Evolutionary conservation across 2,888 invertebrate genomes (phyloP), one percentile per base, ranked within the genome.

Genomic region (Opisthograptis luteolata): DNA sequence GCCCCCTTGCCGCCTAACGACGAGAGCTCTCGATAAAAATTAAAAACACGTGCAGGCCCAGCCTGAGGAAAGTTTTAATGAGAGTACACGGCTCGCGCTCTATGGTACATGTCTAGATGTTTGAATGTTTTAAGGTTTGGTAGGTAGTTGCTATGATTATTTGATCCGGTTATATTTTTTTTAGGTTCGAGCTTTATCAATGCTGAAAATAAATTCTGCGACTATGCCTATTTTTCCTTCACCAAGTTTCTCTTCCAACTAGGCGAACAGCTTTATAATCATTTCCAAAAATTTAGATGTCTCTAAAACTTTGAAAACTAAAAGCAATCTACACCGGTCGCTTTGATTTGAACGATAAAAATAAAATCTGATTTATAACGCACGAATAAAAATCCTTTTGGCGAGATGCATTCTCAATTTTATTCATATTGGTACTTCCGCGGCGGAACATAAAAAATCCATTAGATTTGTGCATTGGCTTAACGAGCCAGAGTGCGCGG

Each of bases 1-100:
- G 46, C 40, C 46, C 65, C 59, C 60, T 32, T 35, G 68, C 62
- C 77, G 71, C 75, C 82, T 85, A 86, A 87, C 87, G 85, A 87
- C 74, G 82, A 90, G 89, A 73, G 85, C 88, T 89, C 89, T 90
- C 90, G 89, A 90, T 90, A 90, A 89, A 90, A 90, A 90, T 89
- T 90, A 90, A 90, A 90, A 90, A 90, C 90, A 90, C 88, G 89
- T 89, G 89, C 89, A 86, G 80, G 81, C 84, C 81, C 83, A 81
- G 85, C 79, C 87, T 81, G 84, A 90, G 88, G 88, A 90, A 90
- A 90, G 81, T 90, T 90, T 90, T 90, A 90, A 90, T 90, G 90
- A 89, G 84, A 84, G 82, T 81, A 85, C 85, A 83, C 81, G 81
- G 79, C 69, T 72, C 69, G 70, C 68, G 73, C 70, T 77, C 73